Evolutionary conservation across 2,797 vertebrate species (phyloP).

Genomic region (Luscinia megarhynchos): DNA sequence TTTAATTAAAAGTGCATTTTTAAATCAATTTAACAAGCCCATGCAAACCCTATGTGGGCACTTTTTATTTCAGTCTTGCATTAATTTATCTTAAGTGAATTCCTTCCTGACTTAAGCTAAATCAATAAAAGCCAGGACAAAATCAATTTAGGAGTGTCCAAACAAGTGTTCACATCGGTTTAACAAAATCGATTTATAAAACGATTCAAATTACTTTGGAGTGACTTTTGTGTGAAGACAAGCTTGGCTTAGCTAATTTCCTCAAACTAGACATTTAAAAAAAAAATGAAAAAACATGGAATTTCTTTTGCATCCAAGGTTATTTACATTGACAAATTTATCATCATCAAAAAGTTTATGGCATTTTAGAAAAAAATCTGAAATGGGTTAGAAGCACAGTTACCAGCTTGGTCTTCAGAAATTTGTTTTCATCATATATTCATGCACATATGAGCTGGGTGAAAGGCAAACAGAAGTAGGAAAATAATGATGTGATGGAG

Average conservation of each 20-base stretch:
- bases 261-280: not conserved
- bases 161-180: slow-evolving; percentile 65
- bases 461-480: not conserved
- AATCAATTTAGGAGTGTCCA: slow-evolving; percentile 72
- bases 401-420: not conserved
- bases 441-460: not conserved
- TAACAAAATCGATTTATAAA: slow-evolving; percentile 70
- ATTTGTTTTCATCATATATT: not conserved
- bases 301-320: not conserved
- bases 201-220: slow-evolving; percentile 50
- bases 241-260: slow-evolving; percentile 41
- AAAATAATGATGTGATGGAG: not conserved
- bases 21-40: slow-evolving; percentile 32
- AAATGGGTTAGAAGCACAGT: not conserved
- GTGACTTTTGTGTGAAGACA: slow-evolving; percentile 25
- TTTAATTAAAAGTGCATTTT: slow-evolving; percentile 60
- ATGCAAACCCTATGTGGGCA: slow-evolving; percentile 33
- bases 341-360: not conserved
- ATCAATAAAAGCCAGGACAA: slow-evolving; percentile 67
- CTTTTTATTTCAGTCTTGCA: slow-evolving; percentile 56
- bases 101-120: slow-evolving; percentile 68
- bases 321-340: not conserved
- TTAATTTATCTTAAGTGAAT: slow-evolving; percentile 72
- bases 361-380: not conserved
- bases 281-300: not conserved